These are phyloP conservation scores for Alethe castanea DNA, from an alignment of 2,113 vertebrate species.

Conservation along the genomic window DNA sequence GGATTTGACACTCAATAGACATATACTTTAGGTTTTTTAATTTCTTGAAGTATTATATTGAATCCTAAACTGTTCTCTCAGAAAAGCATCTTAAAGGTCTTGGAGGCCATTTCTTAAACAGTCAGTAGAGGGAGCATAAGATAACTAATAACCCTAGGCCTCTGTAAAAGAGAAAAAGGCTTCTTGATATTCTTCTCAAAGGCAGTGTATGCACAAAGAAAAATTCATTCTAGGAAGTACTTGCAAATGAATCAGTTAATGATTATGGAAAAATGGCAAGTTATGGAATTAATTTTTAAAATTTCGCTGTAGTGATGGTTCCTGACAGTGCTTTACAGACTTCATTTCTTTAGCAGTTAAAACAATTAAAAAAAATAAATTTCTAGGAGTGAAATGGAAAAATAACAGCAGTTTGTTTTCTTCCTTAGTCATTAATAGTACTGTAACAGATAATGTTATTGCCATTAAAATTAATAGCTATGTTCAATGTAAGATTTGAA, in stretches of 20 bases:
- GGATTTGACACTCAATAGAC: not conserved
- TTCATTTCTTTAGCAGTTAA: not conserved
- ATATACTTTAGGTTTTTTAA: not conserved
- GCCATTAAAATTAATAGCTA: not conserved
- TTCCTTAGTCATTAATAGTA: not conserved
- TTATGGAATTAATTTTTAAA: not conserved
- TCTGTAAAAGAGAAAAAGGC: not conserved
- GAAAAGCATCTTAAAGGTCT: not conserved
- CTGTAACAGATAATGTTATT: not conserved
- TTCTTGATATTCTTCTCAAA: not conserved
- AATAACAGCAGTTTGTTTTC: not conserved
- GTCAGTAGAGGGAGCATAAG: constrained; percentile 32
- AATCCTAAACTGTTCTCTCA: not conserved
- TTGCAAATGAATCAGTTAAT: not conserved
- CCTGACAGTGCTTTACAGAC: not conserved
- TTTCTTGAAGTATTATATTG: not conserved
- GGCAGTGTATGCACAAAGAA: not conserved
- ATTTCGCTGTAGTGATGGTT: not conserved
- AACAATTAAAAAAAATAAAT: not conserved
- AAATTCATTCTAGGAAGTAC: not conserved
- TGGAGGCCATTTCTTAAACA: not conserved
- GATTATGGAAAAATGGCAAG: not conserved
- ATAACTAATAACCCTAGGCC: not conserved
- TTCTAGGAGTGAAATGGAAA: not conserved
- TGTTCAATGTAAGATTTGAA: not conserved